Conservation (phyloP, 2,888 invertebrate genomes). For the Pseudococcus longispinus region DNA sequence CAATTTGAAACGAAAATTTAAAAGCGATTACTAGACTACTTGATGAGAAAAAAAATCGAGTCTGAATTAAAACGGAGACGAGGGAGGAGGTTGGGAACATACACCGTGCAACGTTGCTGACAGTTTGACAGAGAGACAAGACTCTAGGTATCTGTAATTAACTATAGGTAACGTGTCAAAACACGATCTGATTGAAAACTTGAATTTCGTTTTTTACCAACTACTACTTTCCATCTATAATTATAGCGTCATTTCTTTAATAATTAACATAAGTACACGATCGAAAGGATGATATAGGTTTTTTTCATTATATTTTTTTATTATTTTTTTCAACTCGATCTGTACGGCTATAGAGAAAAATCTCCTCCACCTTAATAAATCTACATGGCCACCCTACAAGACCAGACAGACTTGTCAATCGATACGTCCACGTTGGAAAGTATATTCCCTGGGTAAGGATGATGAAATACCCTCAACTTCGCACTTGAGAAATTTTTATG, state of each 20-base stretch:
- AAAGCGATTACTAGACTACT: slow-evolving; percentile 32
- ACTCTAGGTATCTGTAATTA: slow-evolving; percentile 55
- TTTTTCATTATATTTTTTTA: background rate
- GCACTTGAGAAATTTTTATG: too few relatives aligned
- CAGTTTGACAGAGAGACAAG: slow-evolving; percentile 56
- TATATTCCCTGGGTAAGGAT: background rate
- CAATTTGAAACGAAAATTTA: slow-evolving; percentile 48
- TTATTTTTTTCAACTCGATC: slow-evolving; percentile 7
- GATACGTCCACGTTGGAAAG: background rate
- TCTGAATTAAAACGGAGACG: slow-evolving; percentile 35
- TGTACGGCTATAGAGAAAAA: background rate
- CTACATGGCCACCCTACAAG: background rate
- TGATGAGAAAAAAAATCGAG: slow-evolving; percentile 47
- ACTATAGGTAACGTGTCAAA: slow-evolving; percentile 56
- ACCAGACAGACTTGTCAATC: background rate
- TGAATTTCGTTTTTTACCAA: slow-evolving; percentile 45
- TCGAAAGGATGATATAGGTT: slow-evolving; percentile 37
- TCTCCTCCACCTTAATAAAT: background rate
- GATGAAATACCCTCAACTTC: too few relatives aligned
- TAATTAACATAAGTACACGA: slow-evolving; percentile 50
- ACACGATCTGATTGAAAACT: slow-evolving; percentile 56
- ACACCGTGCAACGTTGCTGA: slow-evolving; percentile 50
- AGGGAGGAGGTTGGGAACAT: slow-evolving; percentile 26
- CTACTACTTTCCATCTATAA: slow-evolving; percentile 55
- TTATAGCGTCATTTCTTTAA: slow-evolving; percentile 55